These are phyloP conservation scores for Asobara japonica DNA, from an alignment of 1,140 invertebrate genomes.

Conservation along the genomic window DNA sequence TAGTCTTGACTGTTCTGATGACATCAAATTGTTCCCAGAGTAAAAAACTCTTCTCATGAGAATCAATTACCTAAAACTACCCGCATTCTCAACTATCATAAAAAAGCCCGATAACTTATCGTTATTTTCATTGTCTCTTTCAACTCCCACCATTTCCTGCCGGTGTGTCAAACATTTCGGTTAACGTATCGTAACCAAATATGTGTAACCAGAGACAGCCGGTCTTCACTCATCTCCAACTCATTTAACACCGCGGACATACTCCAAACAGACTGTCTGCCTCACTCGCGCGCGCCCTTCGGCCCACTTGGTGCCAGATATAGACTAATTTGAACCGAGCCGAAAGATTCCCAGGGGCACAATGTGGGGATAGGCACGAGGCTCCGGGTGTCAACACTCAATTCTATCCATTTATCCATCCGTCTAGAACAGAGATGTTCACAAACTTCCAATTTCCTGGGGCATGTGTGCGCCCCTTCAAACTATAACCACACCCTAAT, in stretches of 20 bases:
- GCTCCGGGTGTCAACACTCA: slow-evolving; percentile 48
- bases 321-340: slow-evolving; percentile 58
- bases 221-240: neutral
- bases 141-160: neutral
- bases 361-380: slow-evolving; percentile 48
- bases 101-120: neutral
- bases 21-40: too few relatives aligned
- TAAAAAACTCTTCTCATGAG: too few relatives aligned
- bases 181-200: neutral
- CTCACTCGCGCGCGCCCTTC: neutral
- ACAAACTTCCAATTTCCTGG: slow-evolving; percentile 55
- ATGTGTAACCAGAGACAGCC: neutral
- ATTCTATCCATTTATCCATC: slow-evolving; percentile 54
- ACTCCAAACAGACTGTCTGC: slow-evolving; percentile 23
- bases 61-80: neutral
- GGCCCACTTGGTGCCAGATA: slow-evolving; percentile 53
- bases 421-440: slow-evolving; percentile 37
- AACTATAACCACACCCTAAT: neutral
- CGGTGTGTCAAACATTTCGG: neutral
- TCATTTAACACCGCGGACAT: slow-evolving; percentile 1
- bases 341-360: slow-evolving; percentile 53
- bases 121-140: slow-evolving; percentile 13
- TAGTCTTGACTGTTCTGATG: too few relatives aligned
- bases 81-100: slow-evolving; percentile 7
- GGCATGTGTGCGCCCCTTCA: neutral